These are phyloP conservation scores for Brachypteracias leptosomus DNA, from an alignment of 2,113 vertebrate genomes.

Conservation along the genomic window DNA sequence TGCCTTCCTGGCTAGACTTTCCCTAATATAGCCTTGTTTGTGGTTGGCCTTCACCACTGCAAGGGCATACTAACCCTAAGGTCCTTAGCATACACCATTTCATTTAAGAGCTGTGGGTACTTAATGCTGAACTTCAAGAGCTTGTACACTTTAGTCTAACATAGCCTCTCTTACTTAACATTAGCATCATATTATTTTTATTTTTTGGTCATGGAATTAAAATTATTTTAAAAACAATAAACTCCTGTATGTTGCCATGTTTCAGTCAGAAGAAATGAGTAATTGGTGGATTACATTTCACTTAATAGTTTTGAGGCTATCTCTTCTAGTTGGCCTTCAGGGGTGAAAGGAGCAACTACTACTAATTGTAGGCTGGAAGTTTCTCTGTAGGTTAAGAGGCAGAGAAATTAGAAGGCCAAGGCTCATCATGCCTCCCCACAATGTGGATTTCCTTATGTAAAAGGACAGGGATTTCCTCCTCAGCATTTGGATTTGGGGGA, in stretches of 20 bases:
- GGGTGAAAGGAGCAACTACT: background rate
- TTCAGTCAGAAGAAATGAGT: background rate
- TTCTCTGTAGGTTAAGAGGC: background rate
- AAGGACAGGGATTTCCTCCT: background rate
- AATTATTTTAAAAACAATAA: background rate
- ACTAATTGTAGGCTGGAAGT: background rate
- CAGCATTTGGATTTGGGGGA: background rate
- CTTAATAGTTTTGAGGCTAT: background rate
- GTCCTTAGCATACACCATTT: background rate
- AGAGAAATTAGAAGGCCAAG: background rate
- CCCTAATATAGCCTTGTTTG: background rate
- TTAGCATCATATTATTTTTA: background rate
- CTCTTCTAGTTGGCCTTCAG: background rate
- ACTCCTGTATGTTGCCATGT: background rate
- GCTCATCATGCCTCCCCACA: background rate
- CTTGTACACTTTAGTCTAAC: background rate
- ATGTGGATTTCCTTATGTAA: background rate
- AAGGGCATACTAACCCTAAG: background rate
- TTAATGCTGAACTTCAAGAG: background rate
- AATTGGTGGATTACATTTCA: background rate
- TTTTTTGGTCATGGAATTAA: background rate
- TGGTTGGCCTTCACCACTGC: background rate
- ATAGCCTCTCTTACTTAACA: background rate
- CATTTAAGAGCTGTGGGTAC: background rate
- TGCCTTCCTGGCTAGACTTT: background rate